Conservation (phyloP, 2,113 vertebrate species). For the Pelobates fuscus region DNA sequence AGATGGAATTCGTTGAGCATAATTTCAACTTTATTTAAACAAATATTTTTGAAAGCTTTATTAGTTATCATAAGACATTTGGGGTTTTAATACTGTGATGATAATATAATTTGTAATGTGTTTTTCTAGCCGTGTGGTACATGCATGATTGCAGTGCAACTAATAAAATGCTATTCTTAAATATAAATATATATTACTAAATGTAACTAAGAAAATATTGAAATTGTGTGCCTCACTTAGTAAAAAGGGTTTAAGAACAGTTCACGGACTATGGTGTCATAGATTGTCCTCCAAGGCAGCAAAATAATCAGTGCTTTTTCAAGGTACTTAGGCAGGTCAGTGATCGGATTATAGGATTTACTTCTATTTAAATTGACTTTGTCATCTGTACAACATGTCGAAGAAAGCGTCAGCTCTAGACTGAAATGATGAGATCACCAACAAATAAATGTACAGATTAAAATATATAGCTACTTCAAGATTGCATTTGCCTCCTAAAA, state of each 20-base stretch:
- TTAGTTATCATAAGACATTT: slow-evolving; percentile 23
- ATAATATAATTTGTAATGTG: slow-evolving; percentile 10
- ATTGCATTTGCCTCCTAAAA: too few relatives aligned
- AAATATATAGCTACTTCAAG: too few relatives aligned
- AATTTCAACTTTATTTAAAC: slow-evolving; percentile 31
- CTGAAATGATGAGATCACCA: too few relatives aligned
- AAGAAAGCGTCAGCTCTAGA: too few relatives aligned
- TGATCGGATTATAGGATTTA: too few relatives aligned
- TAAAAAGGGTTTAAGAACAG: neutral
- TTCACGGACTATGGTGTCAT: too few relatives aligned
- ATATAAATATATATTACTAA: slow-evolving; percentile 17
- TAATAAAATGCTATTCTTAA: slow-evolving; percentile 34
- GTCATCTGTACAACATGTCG: too few relatives aligned
- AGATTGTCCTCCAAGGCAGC: too few relatives aligned
- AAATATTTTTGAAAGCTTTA: slow-evolving; percentile 44
- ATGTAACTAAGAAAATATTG: slow-evolving; percentile 31
- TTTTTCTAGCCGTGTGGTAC: slow-evolving; percentile 11
- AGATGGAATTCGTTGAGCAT: slow-evolving; percentile 7
- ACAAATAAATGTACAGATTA: too few relatives aligned
- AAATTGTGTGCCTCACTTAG: neutral
- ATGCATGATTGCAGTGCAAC: slow-evolving; percentile 12
- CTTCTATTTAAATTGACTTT: too few relatives aligned
- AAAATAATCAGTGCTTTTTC: too few relatives aligned
- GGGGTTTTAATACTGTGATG: slow-evolving; percentile 19
- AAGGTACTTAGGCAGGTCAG: too few relatives aligned